Conservation (phyloP, 2,797 vertebrate species). For the Heteromormyrus szaboi region DNA sequence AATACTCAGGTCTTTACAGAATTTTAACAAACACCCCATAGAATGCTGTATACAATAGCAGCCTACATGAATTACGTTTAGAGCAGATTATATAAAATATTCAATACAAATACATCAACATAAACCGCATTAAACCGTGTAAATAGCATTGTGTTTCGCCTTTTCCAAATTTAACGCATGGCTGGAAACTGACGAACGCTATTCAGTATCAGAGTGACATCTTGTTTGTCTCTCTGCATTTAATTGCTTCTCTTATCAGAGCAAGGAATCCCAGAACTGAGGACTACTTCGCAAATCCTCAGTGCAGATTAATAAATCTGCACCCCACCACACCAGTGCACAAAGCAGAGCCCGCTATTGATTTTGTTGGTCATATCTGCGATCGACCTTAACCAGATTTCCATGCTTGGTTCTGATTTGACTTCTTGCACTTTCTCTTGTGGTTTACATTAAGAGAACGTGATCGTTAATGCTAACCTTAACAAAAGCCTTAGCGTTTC, state of each 20-base stretch:
- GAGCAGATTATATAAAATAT: constrained; percentile 1
- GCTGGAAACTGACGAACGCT: not conserved
- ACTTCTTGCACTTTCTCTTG: not conserved
- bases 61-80: not conserved
- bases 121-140: not conserved
- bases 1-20: not conserved
- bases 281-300: not conserved
- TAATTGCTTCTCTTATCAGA: constrained; percentile 6
- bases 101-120: constrained; percentile 1
- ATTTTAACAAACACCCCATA: not conserved
- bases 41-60: not conserved
- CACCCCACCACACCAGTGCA: not conserved
- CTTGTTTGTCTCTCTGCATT: not conserved
- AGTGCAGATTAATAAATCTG: not conserved
- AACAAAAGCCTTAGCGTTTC: not conserved
- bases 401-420: not conserved
- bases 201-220: not conserved
- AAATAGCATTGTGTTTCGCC: not conserved
- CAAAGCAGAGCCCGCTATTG: not conserved
- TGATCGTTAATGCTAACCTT: not conserved
- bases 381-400: not conserved
- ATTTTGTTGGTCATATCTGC: not conserved
- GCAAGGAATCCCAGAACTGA: constrained; percentile 6
- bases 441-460: not conserved
- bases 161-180: not conserved